Evolutionary conservation across 2,797 vertebrate species (phyloP), one percentile per base, ranked within the genome.

Genomic region (Pantherophis vulpinus): DNA sequence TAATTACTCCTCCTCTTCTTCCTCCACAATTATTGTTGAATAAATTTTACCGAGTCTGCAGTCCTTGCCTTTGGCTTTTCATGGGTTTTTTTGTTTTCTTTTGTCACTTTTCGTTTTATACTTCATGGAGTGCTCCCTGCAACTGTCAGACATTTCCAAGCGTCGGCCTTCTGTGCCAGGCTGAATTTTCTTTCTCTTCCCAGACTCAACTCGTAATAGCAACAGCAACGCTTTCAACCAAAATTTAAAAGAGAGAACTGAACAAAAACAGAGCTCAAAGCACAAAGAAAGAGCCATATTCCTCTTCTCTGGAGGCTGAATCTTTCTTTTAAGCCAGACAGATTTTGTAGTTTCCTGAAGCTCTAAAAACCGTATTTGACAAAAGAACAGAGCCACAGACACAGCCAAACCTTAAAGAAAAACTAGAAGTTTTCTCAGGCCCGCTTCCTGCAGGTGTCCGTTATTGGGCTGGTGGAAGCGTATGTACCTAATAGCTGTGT

Each of bases 21-120:
- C 90, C 91, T 58, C 90, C 74, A 89, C n/a, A 93, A 93, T 89
- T 93, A 91, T 70, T 25, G 3, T 87, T 66, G 92, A 91, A 91
- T 92, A 89, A 86, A 86, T 59, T 91, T 70, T 83, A 86, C 54
- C 12, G 25, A 63, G 25, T 55, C 70, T 59, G 87, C 86, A 29
- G 89, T 86, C 37, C 54, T 83, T 59, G 91, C 58, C 18, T 89
- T 91, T 91, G n/a, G 32, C 70, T 86, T 91, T 47, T 70, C 70
- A 25, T 8, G n/a, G 6, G 25, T 1, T 27, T 27, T 11, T 4
- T 10, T 4, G 29, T 27, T 10, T 27, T 27, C 10, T 25, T 11
- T 27, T 25, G 13, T 42, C 9, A 3, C 32, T 79, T 79, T 37
- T 37, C 32, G 20, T 92, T 92, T 91, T 91, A 23, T 66, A 59